These are phyloP conservation scores for Acleris cristana DNA, from an alignment of 2,888 invertebrate species.

Conservation along the genomic window DNA sequence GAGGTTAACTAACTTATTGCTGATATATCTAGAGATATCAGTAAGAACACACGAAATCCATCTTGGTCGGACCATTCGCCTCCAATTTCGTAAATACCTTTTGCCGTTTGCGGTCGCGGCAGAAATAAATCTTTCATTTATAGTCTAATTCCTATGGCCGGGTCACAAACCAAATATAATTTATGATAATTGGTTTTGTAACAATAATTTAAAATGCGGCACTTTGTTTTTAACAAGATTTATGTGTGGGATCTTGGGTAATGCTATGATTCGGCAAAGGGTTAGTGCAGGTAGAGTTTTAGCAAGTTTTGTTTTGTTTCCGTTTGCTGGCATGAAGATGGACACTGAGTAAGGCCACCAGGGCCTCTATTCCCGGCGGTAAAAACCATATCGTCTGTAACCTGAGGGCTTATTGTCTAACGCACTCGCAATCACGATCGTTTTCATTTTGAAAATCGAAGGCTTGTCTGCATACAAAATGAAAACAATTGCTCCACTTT, in stretches of 20 bases:
- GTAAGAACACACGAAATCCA: not conserved
- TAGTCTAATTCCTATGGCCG: conserved; percentile 39
- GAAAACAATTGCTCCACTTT: too few relatives aligned
- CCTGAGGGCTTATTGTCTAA: too few relatives aligned
- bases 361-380: too few relatives aligned
- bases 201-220: conserved; percentile 47
- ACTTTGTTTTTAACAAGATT: conserved; percentile 47
- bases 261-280: conserved; percentile 18
- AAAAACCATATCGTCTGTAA: too few relatives aligned
- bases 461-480: too few relatives aligned
- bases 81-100: conserved; percentile 47
- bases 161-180: conserved; percentile 43
- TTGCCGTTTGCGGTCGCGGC: conserved; percentile 47
- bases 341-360: too few relatives aligned
- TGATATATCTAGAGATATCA: not conserved
- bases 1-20: too few relatives aligned
- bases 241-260: conserved; percentile 39
- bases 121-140: conserved; percentile 55
- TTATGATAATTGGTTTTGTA: conserved; percentile 53
- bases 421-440: too few relatives aligned
- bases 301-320: not conserved
- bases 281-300: conserved; percentile 17
- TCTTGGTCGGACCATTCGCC: conserved; percentile 41
- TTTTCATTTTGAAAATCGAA: too few relatives aligned
- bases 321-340: too few relatives aligned